These are phyloP conservation scores for Oryzias melastigma DNA, from an alignment of 2,113 vertebrate genomes.

Conservation along the genomic window DNA sequence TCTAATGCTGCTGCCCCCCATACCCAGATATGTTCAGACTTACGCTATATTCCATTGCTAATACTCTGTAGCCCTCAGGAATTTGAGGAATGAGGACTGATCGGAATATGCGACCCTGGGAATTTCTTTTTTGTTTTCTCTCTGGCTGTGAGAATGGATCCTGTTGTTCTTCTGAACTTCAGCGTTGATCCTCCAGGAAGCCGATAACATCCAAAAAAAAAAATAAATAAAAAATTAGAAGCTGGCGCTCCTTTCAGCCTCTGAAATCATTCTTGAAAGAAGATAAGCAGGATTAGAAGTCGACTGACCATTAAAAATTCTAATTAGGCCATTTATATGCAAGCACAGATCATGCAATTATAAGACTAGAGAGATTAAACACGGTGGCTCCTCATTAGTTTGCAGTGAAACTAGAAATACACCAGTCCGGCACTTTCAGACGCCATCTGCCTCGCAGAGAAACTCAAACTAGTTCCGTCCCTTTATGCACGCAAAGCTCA, in stretches of 20 bases:
- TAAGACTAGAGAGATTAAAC: conserved; percentile 52
- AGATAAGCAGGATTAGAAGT: conserved; percentile 56
- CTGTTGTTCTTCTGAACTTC: conserved; percentile 2
- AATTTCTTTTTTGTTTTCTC: conserved; percentile 1
- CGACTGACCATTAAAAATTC: conserved; percentile 51
- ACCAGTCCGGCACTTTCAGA: conserved; percentile 9
- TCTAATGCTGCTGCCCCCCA: neutral
- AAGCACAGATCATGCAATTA: conserved; percentile 60
- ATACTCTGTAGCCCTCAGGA: conserved; percentile 5
- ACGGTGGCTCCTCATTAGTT: conserved; percentile 42
- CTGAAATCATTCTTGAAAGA: conserved; percentile 38
- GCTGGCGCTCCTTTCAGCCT: conserved; percentile 28
- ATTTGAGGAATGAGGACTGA: conserved; percentile 38
- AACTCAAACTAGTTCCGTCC: conserved; percentile 11
- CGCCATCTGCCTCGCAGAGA: conserved; percentile 16
- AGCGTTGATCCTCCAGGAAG: neutral
- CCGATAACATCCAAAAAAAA: conserved; percentile 26
- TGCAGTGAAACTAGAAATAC: conserved; percentile 14
- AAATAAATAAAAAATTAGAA: conserved; percentile 35
- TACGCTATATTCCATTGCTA: conserved; percentile 25
- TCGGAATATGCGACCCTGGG: neutral
- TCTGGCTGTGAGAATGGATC: neutral
- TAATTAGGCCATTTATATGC: conserved; percentile 79
- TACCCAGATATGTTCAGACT: neutral
- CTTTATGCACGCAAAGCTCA: conserved; percentile 5